Conservation (phyloP, 2,888 invertebrate species). For the Cyclophora albipunctata region DNA sequence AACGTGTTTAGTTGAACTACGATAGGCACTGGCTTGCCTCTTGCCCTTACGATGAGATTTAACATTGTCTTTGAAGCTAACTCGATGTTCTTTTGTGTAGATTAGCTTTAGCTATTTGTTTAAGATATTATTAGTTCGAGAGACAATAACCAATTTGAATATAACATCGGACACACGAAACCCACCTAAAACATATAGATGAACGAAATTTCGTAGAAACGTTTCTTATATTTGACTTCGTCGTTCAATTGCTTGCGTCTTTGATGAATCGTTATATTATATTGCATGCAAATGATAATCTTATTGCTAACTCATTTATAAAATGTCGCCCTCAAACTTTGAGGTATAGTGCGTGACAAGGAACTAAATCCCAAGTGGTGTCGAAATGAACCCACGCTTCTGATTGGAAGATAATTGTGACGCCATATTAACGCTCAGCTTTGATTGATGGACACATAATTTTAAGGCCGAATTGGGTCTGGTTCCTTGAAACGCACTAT, state of each 20-base stretch:
- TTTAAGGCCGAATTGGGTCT: too few relatives aligned
- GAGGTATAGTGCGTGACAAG: too few relatives aligned
- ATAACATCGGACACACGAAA: slow-evolving; percentile 40
- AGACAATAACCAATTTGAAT: slow-evolving; percentile 32
- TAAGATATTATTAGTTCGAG: slow-evolving; percentile 34
- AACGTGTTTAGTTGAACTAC: slow-evolving; percentile 26
- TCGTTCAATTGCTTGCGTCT: slow-evolving; percentile 3
- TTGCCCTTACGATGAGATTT: slow-evolving; percentile 23
- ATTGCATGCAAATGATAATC: slow-evolving; percentile 2
- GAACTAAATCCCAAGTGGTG: too few relatives aligned
- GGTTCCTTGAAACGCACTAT: too few relatives aligned
- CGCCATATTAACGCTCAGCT: too few relatives aligned
- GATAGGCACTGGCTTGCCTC: slow-evolving; percentile 52
- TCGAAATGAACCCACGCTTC: too few relatives aligned
- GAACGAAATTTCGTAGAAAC: slow-evolving; percentile 3
- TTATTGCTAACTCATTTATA: background rate
- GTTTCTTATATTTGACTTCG: background rate
- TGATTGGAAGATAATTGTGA: too few relatives aligned
- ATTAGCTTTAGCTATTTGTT: slow-evolving; percentile 33
- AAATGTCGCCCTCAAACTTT: too few relatives aligned
- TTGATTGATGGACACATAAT: too few relatives aligned
- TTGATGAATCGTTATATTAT: slow-evolving; percentile 1
- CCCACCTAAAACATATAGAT: slow-evolving; percentile 38
- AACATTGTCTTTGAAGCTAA: slow-evolving; percentile 12
- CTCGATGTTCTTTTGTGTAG: slow-evolving; percentile 30